Conservation (phyloP, 64 coral and sea anemone species). For the Platygyra sinensis region DNA sequence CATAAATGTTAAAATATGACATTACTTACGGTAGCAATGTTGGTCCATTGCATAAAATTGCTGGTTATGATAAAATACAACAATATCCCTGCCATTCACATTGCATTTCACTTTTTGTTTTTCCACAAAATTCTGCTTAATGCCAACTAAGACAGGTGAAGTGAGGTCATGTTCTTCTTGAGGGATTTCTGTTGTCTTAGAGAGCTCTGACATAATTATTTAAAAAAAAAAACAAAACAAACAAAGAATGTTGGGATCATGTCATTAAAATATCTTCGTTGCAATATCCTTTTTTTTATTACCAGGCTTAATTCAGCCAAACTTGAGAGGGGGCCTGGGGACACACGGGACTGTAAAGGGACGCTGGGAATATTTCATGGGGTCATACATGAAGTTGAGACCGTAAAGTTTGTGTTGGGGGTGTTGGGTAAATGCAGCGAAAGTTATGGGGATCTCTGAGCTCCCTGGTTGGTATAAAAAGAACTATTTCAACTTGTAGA, state of each 20-base stretch:
- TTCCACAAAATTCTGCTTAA: constrained; percentile 25
- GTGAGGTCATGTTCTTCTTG: not conserved
- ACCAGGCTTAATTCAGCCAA: not conserved
- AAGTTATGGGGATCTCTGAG: not conserved
- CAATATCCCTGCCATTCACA: constrained; percentile 52
- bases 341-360: not conserved
- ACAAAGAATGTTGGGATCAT: not conserved
- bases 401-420: not conserved
- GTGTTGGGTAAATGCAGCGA: constrained; percentile 33
- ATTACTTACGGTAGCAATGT: constrained; percentile 58
- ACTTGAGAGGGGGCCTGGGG: not conserved
- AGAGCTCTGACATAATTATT: not conserved
- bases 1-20: not conserved
- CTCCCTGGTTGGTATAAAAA: not conserved
- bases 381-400: too few species aligned
- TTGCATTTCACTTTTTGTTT: constrained; percentile 40
- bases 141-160: constrained; percentile 23
- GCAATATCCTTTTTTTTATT: not conserved
- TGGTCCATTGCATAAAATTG: constrained; percentile 55
- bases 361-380: too few species aligned
- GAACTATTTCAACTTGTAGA: not conserved
- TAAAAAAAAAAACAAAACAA: too few species aligned
- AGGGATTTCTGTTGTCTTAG: not conserved
- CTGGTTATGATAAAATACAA: constrained; percentile 48
- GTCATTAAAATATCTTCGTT: too few species aligned